A percentile compares a stretch with the other conserved stretches of the same genome.
These are phyloP conservation scores for Papilio polytes DNA, from an alignment of 1,140 invertebrate genomes.

Conservation along the genomic window DNA sequence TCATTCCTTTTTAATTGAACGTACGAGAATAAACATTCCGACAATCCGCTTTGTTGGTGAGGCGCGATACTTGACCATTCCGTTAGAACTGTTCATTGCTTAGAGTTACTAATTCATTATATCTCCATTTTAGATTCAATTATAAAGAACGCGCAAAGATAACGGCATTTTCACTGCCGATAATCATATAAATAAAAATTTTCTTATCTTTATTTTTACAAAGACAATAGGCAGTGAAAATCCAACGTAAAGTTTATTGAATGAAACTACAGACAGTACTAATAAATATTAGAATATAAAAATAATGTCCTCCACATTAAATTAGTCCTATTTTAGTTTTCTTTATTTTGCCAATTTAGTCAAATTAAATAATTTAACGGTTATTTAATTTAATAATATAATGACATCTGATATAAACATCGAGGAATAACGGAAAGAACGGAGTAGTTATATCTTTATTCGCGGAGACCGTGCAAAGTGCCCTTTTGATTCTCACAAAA, in stretches of 20 bases:
- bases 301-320: too few species aligned
- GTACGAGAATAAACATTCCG: conserved; percentile 40
- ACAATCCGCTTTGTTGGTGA: conserved; percentile 21
- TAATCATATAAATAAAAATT: not conserved
- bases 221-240: not conserved
- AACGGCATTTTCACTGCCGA: not conserved
- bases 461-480: conserved; percentile 22
- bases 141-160: not conserved
- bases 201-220: not conserved
- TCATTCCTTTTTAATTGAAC: conserved; percentile 44
- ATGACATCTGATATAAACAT: not conserved
- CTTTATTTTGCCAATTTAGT: not conserved
- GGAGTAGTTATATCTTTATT: conserved; percentile 22
- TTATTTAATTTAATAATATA: not conserved
- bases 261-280: not conserved
- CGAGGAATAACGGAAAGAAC: conserved; percentile 8
- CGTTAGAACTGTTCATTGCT: not conserved
- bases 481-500: conserved; percentile 3
- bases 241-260: not conserved
- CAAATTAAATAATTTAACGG: not conserved
- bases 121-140: not conserved
- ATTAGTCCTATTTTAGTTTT: too few species aligned
- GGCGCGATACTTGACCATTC: not conserved
- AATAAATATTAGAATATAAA: too few species aligned
- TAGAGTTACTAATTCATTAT: not conserved